A percentile compares a stretch with the other conserved stretches of the same genome.
Evolutionary conservation across 2,797 vertebrate species (phyloP).

Genomic region (Gephyroberyx darwinii): DNA sequence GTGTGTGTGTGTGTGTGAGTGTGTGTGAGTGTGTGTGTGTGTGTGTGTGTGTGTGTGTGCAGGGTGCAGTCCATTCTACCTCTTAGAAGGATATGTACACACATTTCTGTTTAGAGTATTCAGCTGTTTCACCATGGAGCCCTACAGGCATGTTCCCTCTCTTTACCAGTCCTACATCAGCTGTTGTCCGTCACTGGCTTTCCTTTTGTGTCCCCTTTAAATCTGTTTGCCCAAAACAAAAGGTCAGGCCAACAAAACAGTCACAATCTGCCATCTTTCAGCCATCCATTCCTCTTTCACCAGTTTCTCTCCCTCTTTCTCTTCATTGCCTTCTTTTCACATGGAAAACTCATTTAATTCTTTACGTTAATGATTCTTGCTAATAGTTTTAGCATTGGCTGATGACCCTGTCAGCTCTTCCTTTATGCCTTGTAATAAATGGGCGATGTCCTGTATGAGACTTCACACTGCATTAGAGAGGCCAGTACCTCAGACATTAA

Average conservation of each 20-base stretch:
- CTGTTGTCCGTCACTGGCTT: constrained; percentile 68
- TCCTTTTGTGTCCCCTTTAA: constrained; percentile 75
- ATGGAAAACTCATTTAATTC: constrained; percentile 60
- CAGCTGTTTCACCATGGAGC: constrained; percentile 80
- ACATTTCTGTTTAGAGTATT: constrained; percentile 64
- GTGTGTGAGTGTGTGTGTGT: constrained; percentile 23
- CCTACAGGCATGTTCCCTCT: constrained; percentile 76
- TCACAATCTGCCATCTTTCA: constrained; percentile 64
- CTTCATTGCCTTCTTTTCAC: constrained; percentile 61
- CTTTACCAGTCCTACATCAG: constrained; percentile 67
- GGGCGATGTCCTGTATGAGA: constrained; percentile 35
- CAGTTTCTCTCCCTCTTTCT: constrained; percentile 44
- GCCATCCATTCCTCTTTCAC: constrained; percentile 28
- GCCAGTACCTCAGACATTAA: constrained; percentile 40
- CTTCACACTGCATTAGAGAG: constrained; percentile 57
- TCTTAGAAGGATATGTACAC: constrained; percentile 61
- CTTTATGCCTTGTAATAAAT: constrained; percentile 69
- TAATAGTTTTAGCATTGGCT: constrained; percentile 45
- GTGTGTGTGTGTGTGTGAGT: constrained; percentile 33
- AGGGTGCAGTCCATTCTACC: constrained; percentile 63
- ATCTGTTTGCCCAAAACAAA: constrained; percentile 84
- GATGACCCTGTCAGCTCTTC: constrained; percentile 60
- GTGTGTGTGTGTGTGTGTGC: constrained; percentile 11
- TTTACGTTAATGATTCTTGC: constrained; percentile 51
- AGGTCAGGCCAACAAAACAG: constrained; percentile 78